A percentile compares a stretch with the other conserved stretches of the same genome.
Evolutionary conservation across 2,113 vertebrate genomes (phyloP).

Genomic region (Campylomormyrus numenius): DNA sequence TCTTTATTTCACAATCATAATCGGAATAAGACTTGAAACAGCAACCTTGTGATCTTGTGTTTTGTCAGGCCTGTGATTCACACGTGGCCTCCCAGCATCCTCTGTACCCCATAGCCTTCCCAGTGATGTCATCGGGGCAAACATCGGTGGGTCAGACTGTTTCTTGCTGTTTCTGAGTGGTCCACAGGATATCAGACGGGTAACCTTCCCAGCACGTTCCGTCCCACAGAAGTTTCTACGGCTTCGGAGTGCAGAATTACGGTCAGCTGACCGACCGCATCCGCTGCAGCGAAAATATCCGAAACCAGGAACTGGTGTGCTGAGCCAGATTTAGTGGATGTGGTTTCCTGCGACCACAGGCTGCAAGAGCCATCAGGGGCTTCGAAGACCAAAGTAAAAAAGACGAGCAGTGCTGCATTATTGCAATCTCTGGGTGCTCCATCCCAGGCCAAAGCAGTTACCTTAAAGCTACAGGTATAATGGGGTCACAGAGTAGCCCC

Average conservation of each 20-base stretch:
- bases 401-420: not conserved
- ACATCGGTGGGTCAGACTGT: not conserved
- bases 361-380: not conserved
- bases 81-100: not conserved
- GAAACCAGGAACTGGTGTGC: not conserved
- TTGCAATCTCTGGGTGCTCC: not conserved
- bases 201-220: not conserved
- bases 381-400: not conserved
- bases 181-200: not conserved
- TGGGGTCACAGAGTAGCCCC: not conserved
- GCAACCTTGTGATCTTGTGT: not conserved
- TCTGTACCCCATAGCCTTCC: not conserved
- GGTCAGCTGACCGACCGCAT: not conserved
- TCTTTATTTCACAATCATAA: not conserved
- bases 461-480: not conserved
- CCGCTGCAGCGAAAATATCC: not conserved
- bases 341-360: not conserved
- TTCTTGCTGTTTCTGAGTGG: not conserved
- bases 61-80: not conserved
- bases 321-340: not conserved
- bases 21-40: not conserved
- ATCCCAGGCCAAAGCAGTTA: not conserved
- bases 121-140: not conserved
- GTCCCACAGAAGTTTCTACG: not conserved
- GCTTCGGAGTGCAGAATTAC: not conserved